Base-by-base conservation (phyloP, 2,888 invertebrate species). In the Limenitis arthemis region DNA sequence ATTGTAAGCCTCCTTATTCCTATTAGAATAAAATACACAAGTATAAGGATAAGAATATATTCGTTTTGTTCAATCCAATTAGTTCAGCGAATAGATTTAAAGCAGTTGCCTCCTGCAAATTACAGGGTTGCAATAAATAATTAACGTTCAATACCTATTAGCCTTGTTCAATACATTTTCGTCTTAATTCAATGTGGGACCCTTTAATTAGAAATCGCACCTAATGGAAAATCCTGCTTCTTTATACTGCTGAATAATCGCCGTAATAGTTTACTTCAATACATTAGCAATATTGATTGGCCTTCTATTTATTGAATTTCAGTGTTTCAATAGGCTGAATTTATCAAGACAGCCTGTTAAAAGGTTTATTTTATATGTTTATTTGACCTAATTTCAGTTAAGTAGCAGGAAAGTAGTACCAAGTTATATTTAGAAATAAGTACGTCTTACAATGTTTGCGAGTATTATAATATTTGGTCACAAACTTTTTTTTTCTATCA, bases 171-270 rank as follows among this genome's bases (percentile, higher is more conserved):
- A 46, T 47, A 47, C 32, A 47, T 47, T 47, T 37, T 39, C 30
- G 32, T 40, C 33, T 39, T 33, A 40, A 49, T 40, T 40, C 33
- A 40, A 36, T 38, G 33, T 44, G 44, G 32, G 38, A 28, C 49
- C 34, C 34, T 39, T 44, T 47, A 54, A 54, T 51, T 40, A 44
- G 33, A 51, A 51, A 54, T 36, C 44, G 36, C 28, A 33, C 38
- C 38, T 55, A 49, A 52, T 49, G 42, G 49, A 49, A 55, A 49
- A 55, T 55, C 48, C 46, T 30, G 47, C 40, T 51, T 43, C 54
- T 49, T 55, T 52, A 44, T 44, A 34, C 43, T 52, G 40, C 38
- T 49, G 42, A 55, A 55, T 55, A 55, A 48, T 55, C 46, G 47
- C 42, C 38, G 33, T 41, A 51, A 48, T 49, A 55, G 55, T 52